Evolutionary conservation across 2,113 vertebrate genomes (phyloP), one percentile per base, ranked within the genome.

Genomic region (Eublepharis macularius): DNA sequence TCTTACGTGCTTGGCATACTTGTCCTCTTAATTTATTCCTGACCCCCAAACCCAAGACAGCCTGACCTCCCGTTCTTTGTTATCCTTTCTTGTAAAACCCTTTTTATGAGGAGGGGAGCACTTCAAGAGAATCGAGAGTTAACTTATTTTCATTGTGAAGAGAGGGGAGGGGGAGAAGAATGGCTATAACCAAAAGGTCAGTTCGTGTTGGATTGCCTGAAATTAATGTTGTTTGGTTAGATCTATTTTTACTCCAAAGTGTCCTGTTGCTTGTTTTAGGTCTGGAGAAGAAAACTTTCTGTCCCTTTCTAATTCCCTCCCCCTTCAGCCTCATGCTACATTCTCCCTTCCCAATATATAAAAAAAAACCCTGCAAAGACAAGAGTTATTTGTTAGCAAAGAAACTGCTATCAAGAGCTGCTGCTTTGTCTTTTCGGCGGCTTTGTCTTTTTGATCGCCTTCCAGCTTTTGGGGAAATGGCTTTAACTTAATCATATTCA

Each of bases 31-130:
- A 3, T 57, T 51, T 51, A 87, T 66, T 79, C 76, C 79, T 57
- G n/a, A 80, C 47, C 83, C 80, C 76, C 49, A 82, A 88, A 81
- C 51, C 43, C 75, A 51, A 81, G 78, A 89, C 84, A 89, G 84
- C 69, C 80, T 82, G 84, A 82, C 84, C 80, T 83, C 36, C 66
- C 82, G 45, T 66, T n/a, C 36, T 47, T n/a, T 29, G 79, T 81
- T 80, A 85, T 76, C 47, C 51, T 86, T 89, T 60, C 87, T 83
- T 45, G 86, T 60, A 49, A 83, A 89, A 82, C 39, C 79, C 72
- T 43, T 65, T 74, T 80, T 36, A 68, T 43, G n/a, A 54, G 79
- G 76, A 76, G 36, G 66, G 81, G 51, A 70, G 80, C 72, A 74
- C 74, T 69, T 79, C 77, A 36, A 45, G 85, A 51, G 51, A 75